Evolutionary conservation across 53 echinoderm and acorn worm genomes (phyloP), one percentile per base, ranked within the genome.

Genomic region (Hippasteria phrygiana): DNA sequence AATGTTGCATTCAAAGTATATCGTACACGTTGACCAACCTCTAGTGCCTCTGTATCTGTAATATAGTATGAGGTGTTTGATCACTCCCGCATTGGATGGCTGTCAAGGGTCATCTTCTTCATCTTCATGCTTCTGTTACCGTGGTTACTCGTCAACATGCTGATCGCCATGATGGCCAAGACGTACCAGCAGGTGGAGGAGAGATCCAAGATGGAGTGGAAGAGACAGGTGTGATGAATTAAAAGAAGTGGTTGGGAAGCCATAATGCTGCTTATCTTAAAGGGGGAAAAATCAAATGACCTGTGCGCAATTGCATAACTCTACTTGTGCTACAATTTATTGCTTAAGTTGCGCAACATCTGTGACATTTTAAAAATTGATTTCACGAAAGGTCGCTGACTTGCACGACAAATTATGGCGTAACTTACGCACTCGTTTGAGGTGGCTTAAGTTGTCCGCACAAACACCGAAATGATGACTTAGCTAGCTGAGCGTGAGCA

Each of bases 111-210:
- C 29, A 69, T 95, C 28, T 92, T 87, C 47, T 50, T 87, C n/a
- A 36, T 97, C 26, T 97, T 97, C 75, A 74, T 94, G 79, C 87
- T 95, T 67, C 91, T 94, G 32, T 88, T 97, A 5, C 97, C 97
- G 16, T 90, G 95, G 54, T 64, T 97, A 62, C 93, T 97, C 32
- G 89, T 97, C 45, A 97, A 95, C 83, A 95, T 97, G 97, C 82
- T 97, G 88, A 97, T 97, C 13, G 97, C 97, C 28, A 97, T 95
- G 97, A 95, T 96, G 96, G 93, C 93, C n/a, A 91, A 90, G 66
- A 97, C 95, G 1, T 97, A 93, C 77, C 51, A 73, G 39, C 90
- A 86, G 33, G 92, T 92, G 53, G 86, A 93, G 83, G 92, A 93
- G 14, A 83, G 93, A 32, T 89, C 95, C n/a, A 62, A 88, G 53